A percentile compares a stretch with the other conserved stretches of the same genome.
Conservation (phyloP, 2,888 invertebrate species). For the Torymus tubicola region DNA sequence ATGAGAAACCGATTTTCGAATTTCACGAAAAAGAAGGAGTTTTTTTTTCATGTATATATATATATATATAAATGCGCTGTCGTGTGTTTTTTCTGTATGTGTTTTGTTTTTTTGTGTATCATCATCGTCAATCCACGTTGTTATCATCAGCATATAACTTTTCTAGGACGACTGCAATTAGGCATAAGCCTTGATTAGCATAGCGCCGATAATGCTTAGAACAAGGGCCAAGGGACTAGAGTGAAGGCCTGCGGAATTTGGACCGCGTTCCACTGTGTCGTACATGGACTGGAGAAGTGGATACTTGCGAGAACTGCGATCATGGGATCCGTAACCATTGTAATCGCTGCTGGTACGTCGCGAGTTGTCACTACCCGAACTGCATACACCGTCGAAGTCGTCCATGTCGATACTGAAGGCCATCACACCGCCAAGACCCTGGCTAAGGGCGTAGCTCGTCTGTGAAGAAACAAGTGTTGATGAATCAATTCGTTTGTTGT, state of each 20-base stretch:
- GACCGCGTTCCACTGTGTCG: slow-evolving; percentile 38
- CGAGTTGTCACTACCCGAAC: too few relatives aligned
- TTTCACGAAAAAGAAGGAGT: background rate
- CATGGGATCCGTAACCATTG: slow-evolving; percentile 1
- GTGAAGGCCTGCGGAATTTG: slow-evolving; percentile 9
- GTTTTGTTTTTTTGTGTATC: too few relatives aligned
- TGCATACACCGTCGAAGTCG: slow-evolving; percentile 86
- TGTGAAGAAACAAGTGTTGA: slow-evolving; percentile 7
- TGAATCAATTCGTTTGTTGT: too few relatives aligned
- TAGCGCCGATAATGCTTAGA: background rate
- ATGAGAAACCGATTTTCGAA: background rate
- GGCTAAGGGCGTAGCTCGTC: slow-evolving; percentile 36
- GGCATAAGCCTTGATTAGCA: background rate
- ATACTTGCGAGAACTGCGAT: background rate
- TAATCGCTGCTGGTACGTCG: background rate
- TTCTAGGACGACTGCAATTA: background rate
- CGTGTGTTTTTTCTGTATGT: too few relatives aligned
- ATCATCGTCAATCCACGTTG: too few relatives aligned
- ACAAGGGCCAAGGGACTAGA: slow-evolving; percentile 14
- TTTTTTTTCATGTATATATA: background rate
- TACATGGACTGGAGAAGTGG: slow-evolving; percentile 49
- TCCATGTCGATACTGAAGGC: slow-evolving; percentile 94
- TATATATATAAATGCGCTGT: slow-evolving; percentile 3
- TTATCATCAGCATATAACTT: too few relatives aligned
- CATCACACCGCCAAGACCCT: slow-evolving; percentile 86